Conservation (phyloP, 1,140 invertebrate species). For the Neotoxoptera formosana region DNA sequence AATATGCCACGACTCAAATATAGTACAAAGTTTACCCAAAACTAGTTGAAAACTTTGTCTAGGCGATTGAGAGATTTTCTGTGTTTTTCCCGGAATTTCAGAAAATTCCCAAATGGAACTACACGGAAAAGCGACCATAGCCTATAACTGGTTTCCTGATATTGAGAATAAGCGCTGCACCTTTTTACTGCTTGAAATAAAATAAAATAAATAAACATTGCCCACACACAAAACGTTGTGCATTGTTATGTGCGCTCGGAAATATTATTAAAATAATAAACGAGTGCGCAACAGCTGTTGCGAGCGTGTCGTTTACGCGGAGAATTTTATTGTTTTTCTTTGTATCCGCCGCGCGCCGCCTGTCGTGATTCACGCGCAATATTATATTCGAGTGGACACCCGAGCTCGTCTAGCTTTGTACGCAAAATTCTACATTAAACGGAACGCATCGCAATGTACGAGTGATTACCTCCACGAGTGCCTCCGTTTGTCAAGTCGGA, state of each 20-base stretch:
- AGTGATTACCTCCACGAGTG: not conserved
- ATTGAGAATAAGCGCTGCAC: not conserved
- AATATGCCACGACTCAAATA: not conserved
- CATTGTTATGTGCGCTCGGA: not conserved
- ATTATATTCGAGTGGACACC: not conserved
- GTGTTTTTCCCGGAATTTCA: not conserved
- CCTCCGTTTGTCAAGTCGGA: not conserved
- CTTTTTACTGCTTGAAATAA: not conserved
- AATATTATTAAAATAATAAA: not conserved
- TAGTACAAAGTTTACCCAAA: not conserved
- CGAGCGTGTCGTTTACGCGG: not conserved
- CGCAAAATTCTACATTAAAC: not conserved
- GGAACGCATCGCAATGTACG: not conserved
- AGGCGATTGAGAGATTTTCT: not conserved
- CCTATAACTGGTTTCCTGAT: not conserved
- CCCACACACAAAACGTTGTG: not conserved
- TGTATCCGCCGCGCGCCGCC: not conserved
- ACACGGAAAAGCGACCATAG: not conserved
- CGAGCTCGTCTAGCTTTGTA: not conserved
- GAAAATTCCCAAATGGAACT: not conserved
- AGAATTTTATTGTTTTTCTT: conserved; percentile 20
- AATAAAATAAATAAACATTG: not conserved
- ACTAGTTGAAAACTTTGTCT: not conserved
- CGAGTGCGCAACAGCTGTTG: not conserved
- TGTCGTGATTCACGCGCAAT: not conserved